Percentiles rank a stretch among this genome's conserved stretches.
phyloP scores from a whole-genome alignment of 2,888 invertebrate species.

The Torymus aiolomorphi region DNA sequence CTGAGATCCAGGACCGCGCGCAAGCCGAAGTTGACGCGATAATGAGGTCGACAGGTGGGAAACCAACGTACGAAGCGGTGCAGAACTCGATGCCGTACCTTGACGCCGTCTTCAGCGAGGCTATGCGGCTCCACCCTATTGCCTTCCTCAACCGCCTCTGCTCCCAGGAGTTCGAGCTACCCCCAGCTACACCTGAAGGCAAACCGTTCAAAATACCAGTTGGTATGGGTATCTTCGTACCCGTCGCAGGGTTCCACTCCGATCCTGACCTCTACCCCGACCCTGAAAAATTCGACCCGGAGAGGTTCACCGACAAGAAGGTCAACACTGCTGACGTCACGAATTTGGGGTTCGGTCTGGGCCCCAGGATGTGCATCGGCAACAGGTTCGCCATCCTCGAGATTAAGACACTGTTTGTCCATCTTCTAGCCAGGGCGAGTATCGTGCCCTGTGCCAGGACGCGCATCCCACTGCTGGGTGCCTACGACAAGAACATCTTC shows the following conservation, averaged over 20 bases:
- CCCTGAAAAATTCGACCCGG: constrained; percentile 74
- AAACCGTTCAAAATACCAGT: constrained; percentile 67
- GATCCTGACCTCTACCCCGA: constrained; percentile 71
- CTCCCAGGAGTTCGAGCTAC: constrained; percentile 68
- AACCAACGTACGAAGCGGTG: constrained; percentile 43
- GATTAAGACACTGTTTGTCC: constrained; percentile 62
- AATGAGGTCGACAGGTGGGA: constrained; percentile 59
- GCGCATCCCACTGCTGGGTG: constrained; percentile 68
- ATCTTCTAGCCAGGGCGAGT: constrained; percentile 61
- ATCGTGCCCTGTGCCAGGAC: constrained; percentile 73
- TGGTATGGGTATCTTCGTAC: constrained; percentile 68
- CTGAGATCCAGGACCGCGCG: constrained; percentile 63
- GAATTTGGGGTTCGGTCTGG: constrained; percentile 66
- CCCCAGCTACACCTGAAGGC: constrained; percentile 66
- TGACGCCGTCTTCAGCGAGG: constrained; percentile 61
- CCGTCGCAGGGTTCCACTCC: constrained; percentile 70
- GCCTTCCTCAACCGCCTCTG: constrained; percentile 68
- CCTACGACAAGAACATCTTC: constrained; percentile 28
- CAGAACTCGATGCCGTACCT: constrained; percentile 32
- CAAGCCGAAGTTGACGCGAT: constrained; percentile 76
- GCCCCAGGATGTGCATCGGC: constrained; percentile 68
- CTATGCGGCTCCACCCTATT: constrained; percentile 66
- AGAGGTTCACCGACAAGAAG: constrained; percentile 64
- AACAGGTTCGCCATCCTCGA: constrained; percentile 74
- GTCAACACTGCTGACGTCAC: constrained; percentile 46